These are phyloP conservation scores for Megaceryle torquata DNA, from an alignment of 2,113 vertebrate genomes.

Conservation along the genomic window DNA sequence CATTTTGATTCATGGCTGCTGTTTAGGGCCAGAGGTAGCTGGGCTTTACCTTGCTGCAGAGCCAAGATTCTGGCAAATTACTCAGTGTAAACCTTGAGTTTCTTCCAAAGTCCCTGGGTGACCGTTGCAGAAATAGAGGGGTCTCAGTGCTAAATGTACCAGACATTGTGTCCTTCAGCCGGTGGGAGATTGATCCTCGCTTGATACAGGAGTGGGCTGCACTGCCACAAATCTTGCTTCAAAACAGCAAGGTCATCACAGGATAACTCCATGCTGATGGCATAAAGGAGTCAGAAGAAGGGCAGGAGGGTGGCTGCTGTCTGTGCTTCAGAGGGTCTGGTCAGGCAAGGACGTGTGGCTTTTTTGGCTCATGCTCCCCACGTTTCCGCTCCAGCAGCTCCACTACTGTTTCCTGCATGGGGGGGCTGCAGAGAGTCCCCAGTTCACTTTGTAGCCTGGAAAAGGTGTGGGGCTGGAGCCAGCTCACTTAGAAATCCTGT, in stretches of 20 bases:
- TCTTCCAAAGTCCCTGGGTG: not conserved
- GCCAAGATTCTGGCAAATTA: not conserved
- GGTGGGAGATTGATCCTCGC: not conserved
- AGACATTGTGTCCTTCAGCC: not conserved
- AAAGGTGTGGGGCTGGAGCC: not conserved
- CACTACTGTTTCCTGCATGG: not conserved
- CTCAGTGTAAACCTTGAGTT: not conserved
- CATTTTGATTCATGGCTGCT: not conserved
- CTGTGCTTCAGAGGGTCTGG: not conserved
- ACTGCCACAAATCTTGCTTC: not conserved
- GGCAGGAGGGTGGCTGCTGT: rapidly evolving
- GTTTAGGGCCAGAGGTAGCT: not conserved
- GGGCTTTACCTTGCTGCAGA: not conserved
- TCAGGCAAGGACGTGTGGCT: rapidly evolving
- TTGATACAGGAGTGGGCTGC: not conserved
- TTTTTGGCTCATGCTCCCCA: not conserved
- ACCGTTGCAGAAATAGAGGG: not conserved
- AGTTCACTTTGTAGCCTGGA: not conserved
- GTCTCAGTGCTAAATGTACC: not conserved
- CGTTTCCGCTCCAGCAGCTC: not conserved
- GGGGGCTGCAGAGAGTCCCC: not conserved
- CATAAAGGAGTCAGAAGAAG: not conserved
- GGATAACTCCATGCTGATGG: not conserved
- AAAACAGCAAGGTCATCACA: not conserved
- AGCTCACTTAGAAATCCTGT: not conserved